Conservation (phyloP, 1,140 invertebrate genomes). For the Drosophila triauraria region DNA sequence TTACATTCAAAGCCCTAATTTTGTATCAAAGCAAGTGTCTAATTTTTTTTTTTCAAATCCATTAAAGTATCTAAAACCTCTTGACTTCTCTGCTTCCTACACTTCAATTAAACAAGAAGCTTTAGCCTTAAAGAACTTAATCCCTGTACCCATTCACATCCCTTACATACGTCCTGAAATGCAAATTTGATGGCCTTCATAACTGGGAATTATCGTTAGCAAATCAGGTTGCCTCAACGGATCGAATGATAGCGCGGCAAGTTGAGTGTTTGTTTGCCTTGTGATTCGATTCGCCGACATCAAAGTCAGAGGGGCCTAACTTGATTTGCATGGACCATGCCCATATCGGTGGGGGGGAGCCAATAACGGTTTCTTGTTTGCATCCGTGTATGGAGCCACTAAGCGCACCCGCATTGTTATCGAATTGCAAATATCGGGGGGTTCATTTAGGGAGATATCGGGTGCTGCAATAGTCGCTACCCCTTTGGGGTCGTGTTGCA, state of each 20-base stretch:
- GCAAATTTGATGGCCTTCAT: conserved; percentile 54
- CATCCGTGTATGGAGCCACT: conserved; percentile 20
- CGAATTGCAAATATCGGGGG: conserved; percentile 35
- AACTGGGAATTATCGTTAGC: conserved; percentile 70
- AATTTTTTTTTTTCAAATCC: not conserved
- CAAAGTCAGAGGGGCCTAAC: conserved; percentile 59
- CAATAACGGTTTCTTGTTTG: conserved; percentile 39
- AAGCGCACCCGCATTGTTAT: conserved; percentile 64
- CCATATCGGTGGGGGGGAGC: not conserved
- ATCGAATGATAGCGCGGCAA: conserved; percentile 50
- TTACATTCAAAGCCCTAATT: too few species aligned
- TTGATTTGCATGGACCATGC: conserved; percentile 64
- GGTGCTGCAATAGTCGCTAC: not conserved
- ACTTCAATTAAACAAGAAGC: not conserved
- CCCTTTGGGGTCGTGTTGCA: conserved; percentile 6
- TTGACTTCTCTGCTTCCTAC: not conserved
- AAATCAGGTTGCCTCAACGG: conserved; percentile 70
- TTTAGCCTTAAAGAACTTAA: not conserved
- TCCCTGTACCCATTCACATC: too few species aligned
- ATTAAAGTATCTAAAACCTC: not conserved
- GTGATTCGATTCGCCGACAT: conserved; percentile 68
- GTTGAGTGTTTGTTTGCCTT: conserved; percentile 41
- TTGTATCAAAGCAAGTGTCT: not conserved
- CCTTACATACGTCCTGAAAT: conserved; percentile 19
- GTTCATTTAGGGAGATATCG: not conserved